Base-by-base conservation (phyloP, 2,113 vertebrate species). In the Anoplopoma fimbria region DNA sequence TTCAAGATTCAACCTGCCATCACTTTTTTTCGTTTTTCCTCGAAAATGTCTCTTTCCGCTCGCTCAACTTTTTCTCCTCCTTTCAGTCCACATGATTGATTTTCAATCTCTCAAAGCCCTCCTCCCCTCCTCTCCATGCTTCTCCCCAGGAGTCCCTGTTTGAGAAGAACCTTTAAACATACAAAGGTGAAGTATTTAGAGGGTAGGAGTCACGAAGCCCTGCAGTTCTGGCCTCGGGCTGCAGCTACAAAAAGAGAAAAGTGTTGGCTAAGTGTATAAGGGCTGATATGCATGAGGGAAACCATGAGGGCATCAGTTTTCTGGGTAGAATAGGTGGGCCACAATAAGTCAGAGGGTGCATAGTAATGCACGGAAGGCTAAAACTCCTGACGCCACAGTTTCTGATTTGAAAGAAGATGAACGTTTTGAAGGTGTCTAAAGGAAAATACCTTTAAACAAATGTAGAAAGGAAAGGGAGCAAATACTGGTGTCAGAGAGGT, bases 61-160 rank as follows among this genome's bases (percentile, higher is more conserved):
- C 4, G 21, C 42, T 86, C 62, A 69, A 47, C 9, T 40, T 80
- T 71, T 40, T 78, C 65, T 77, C 55, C 17, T 69, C 38, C 62
- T 75, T 62, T 75, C 60, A 78, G 42, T 69, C n/a, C 68, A 67
- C 67, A 79, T 64, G 70, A 79, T 60, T 79, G 87, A 88, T 79
- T 79, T 88, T 75, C 42, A 77, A 67, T 82, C 29, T 62, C 29
- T 55, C 61, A 5, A 40, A 80, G 60, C 58, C 47, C 15, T 33
- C 21, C 7, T 3, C 21, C 21, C 15, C 27, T 38, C 58, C 34
- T 62, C 36, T 21, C 29, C 42, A 49, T 19, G 55, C 33, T 31
- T 47, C 69, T 77, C 45, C 63, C 68, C 25, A 10, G 45, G 53
- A 70, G 65, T 38, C 60, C 51, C 27, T 55, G 72, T 68, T 69